Evolutionary conservation across 2,888 invertebrate genomes (phyloP), one percentile per base, ranked within the genome.

Genomic region (Eremobia ochroleuca): DNA sequence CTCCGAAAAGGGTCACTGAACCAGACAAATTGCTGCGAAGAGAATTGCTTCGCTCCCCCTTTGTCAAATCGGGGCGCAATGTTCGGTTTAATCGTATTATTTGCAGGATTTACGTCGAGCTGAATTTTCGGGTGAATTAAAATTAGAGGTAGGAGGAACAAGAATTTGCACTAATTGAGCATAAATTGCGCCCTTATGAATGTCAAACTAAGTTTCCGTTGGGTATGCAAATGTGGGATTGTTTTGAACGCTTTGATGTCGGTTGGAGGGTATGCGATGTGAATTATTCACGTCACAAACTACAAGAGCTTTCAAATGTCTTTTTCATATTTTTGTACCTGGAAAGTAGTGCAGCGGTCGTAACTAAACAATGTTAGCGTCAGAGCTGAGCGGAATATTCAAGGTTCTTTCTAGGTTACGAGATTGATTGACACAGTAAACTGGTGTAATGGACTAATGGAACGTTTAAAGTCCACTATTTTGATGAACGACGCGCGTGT

Each of bases 21-120:
- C 93, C 91, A 93, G 92, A 94, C 94, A 94, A 94, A 95, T 95
- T 94, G 93, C 91, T 88, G 88, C 90, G 89, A 88, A 91, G 91
- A 90, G 90, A 91, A 89, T 89, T 87, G 89, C 88, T 88, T 87
- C 88, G 88, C 90, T 90, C 92, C 93, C 87, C 91, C 92, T 91
- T 91, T 91, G 91, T 91, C 91, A 93, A 92, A 91, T 92, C 89
- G 90, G 88, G 85, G 89, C 87, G 88, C 92, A 90, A 89, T 90
- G 90, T 90, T 92, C 88, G 87, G 89, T 87, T 91, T 94, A 94
- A 94, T 94, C 91, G 92, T 87, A 92, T 94, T 94, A 94, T 93
- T 93, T 92, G 91, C 86, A 89, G 90, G 91, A 92, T 94, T 93
- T 93, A 91, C 90, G 91, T 91, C 84, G 88, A 87, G 89, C 89